phyloP scores from a whole-genome alignment of 2,797 vertebrate genomes.

The Falco peregrinus region DNA sequence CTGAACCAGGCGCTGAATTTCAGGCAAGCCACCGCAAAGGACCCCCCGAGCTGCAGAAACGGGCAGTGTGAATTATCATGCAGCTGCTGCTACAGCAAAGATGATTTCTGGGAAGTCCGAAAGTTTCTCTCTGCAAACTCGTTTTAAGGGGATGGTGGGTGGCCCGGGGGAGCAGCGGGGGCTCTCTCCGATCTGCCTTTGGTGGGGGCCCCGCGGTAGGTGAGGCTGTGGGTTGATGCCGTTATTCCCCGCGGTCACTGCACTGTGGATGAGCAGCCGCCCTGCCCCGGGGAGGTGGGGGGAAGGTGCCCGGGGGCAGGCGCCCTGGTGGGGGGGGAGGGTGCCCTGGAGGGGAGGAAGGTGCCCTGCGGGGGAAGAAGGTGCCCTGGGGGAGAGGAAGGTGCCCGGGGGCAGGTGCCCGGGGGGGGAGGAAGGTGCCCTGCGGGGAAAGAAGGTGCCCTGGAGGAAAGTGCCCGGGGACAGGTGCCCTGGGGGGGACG shows the following conservation, averaged over 20 bases:
- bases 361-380: too few species aligned
- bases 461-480: too few species aligned
- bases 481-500: too few species aligned
- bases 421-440: too few species aligned
- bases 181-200: accelerated
- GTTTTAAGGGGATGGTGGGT: accelerated
- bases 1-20: neutral
- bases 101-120: neutral
- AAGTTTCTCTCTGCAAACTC: neutral
- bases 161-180: accelerated
- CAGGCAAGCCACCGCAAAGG: neutral
- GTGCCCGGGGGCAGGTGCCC: too few species aligned
- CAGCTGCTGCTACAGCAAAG: neutral
- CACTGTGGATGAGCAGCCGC: too few species aligned
- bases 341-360: neutral
- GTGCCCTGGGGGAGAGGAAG: too few species aligned
- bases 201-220: neutral
- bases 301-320: neutral
- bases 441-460: too few species aligned
- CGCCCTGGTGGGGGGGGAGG: neutral
- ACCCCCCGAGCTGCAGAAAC: neutral
- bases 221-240: too few species aligned
- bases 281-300: too few species aligned
- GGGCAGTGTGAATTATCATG: neutral
- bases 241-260: too few species aligned